These are phyloP conservation scores for Lerema accius DNA, from an alignment of 1,140 invertebrate genomes.

Conservation along the genomic window DNA sequence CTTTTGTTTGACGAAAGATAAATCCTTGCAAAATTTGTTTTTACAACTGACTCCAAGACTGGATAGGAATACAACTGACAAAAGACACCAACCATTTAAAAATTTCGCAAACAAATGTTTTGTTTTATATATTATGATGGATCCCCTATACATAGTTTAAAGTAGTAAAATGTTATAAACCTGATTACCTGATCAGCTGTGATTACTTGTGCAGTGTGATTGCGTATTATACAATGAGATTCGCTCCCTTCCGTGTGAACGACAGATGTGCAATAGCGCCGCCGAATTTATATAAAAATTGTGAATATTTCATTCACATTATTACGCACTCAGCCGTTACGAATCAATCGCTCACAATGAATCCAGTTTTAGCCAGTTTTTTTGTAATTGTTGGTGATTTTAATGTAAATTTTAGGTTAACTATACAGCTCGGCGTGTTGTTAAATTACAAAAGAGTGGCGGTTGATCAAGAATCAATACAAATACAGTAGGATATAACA, in stretches of 20 bases:
- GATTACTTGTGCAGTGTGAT: constrained; percentile 43
- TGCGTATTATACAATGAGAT: constrained; percentile 59
- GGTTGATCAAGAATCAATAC: constrained; percentile 64
- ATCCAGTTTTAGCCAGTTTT: constrained; percentile 73
- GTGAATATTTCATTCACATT: constrained; percentile 81
- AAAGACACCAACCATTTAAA: constrained; percentile 35
- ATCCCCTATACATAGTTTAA: too few species aligned
- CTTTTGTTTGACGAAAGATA: constrained; percentile 56
- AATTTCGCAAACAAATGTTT: constrained; percentile 41
- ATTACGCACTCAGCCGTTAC: constrained; percentile 79
- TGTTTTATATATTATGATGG: constrained; percentile 26
- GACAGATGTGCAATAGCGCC: constrained; percentile 74
- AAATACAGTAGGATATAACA: constrained; percentile 61
- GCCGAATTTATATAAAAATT: constrained; percentile 75
- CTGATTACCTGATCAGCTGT: constrained; percentile 21
- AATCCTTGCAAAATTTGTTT: constrained; percentile 62
- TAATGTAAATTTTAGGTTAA: constrained; percentile 80
- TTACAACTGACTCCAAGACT: constrained; percentile 47
- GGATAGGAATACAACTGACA: constrained; percentile 37
- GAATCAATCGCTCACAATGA: constrained; percentile 79
- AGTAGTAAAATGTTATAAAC: too few species aligned
- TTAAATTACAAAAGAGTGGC: constrained; percentile 57
- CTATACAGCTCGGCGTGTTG: constrained; percentile 40
- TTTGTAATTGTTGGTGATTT: constrained; percentile 77
- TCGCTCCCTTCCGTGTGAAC: constrained; percentile 73